A percentile compares a stretch with the other conserved stretches of the same genome.
Evolutionary conservation across 2,797 vertebrate species (phyloP).

Genomic region (Sphenopsis melanotis): DNA sequence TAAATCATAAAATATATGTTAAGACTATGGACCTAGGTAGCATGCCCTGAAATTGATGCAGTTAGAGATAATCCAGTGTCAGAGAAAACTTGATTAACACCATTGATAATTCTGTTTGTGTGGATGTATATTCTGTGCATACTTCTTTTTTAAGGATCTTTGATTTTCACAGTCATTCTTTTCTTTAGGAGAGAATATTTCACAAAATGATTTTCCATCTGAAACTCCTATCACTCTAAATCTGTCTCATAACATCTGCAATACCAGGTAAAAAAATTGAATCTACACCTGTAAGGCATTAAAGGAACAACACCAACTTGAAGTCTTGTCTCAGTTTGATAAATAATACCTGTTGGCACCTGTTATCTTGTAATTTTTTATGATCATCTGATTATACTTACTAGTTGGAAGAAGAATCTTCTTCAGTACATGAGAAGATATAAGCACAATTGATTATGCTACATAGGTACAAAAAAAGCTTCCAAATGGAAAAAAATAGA

Average conservation of each 20-base stretch:
- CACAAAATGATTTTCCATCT: constrained; percentile 70
- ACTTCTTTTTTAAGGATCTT: constrained; percentile 38
- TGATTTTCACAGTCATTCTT: constrained; percentile 54
- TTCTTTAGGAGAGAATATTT: constrained; percentile 73
- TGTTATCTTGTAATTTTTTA: background rate
- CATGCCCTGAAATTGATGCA: background rate
- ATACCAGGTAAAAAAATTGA: constrained; percentile 70
- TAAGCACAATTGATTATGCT: background rate
- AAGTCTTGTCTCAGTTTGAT: constrained; percentile 14
- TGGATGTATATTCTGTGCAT: background rate
- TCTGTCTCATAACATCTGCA: constrained; percentile 77
- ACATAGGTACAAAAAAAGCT: background rate
- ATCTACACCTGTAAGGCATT: background rate
- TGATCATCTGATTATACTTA: background rate
- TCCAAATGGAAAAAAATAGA: background rate
- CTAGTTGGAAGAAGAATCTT: background rate
- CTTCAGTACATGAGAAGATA: background rate
- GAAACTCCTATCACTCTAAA: constrained; percentile 75
- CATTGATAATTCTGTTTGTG: background rate
- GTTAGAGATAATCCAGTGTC: background rate
- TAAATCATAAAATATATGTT: background rate
- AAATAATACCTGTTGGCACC: background rate
- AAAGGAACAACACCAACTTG: constrained; percentile 37
- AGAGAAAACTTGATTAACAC: background rate
- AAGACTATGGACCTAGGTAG: background rate